Base-by-base conservation (phyloP, 2,797 vertebrate species). In the Morus bassanus region DNA sequence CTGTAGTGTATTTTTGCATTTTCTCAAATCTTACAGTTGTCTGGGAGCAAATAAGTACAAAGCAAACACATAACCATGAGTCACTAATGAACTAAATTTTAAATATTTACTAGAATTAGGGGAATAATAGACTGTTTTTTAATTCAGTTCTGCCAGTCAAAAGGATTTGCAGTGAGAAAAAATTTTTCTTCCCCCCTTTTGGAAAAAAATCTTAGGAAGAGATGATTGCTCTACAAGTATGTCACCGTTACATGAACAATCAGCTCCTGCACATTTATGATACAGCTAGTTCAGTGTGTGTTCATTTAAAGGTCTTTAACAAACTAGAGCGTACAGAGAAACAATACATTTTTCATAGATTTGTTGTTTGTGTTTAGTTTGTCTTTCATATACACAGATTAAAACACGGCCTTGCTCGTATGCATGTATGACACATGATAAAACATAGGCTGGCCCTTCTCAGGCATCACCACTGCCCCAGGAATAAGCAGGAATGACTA, bases 371-470 rank as follows among this genome's bases (percentile, higher is more conserved):
- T 56, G 21, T 59, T 61, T 84, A 28, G 11, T 50, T 95, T 8
- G 0, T 57, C 53, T 81, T 64, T 41, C 5, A 9, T 43, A 48
- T 6, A 27, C 43, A 48, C n/a, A 78, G 24, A 61, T 39, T 89
- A 78, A 84, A 80, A 77, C 25, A 60, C 0, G 0, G 3, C n/a
- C 53, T 80, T 72, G 10, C 31, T 73, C 68, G 19, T 68, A 19
- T 0, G 0, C 3, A 0, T 21, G 19, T 53, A 14, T 45, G 45
- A n/a, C 31, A 60, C 18, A 41, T 2, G 51, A 51, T 7, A 50
- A 92, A 91, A 45, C 50, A 53, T 1, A 37, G 13, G 7, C 39
- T 53, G 22, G 27, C 23, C 43, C 46, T 91, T 91, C 22, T 33
- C 81, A 82, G 45, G 27, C 51, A 59, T 63, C 48, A 56, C 9